These are phyloP conservation scores for Choristoneura rosaceana DNA, from an alignment of 2,888 invertebrate species.

Conservation along the genomic window DNA sequence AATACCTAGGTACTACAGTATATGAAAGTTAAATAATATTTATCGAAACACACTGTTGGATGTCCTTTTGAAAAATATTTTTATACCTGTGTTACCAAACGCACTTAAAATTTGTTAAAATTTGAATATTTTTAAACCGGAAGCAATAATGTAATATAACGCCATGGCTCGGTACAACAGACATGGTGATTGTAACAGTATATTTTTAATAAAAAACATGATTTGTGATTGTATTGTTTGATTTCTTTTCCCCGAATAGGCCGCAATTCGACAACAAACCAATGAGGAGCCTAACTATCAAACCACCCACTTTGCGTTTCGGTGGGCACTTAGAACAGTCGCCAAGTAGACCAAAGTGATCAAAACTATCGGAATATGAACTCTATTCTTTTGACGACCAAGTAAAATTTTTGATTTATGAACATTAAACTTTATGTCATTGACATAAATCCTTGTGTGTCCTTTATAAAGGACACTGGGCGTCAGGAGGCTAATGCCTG, in stretches of 20 bases:
- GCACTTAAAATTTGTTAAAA: conserved; percentile 40
- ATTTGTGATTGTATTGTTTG: conserved; percentile 6
- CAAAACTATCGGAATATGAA: too few relatives aligned
- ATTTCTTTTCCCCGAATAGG: not conserved
- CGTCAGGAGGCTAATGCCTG: too few relatives aligned
- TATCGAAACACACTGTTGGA: conserved; percentile 36
- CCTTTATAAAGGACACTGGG: too few relatives aligned
- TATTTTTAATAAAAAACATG: conserved; percentile 41
- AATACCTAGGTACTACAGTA: conserved; percentile 7
- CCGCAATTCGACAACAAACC: not conserved
- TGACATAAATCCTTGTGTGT: too few relatives aligned
- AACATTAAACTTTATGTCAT: too few relatives aligned
- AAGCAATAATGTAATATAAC: conserved; percentile 39
- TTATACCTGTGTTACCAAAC: conserved; percentile 40
- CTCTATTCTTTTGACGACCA: too few relatives aligned
- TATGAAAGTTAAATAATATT: conserved; percentile 39
- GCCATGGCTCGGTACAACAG: conserved; percentile 12
- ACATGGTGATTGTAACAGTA: conserved; percentile 39
- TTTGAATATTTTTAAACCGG: conserved; percentile 36
- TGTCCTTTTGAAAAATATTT: conserved; percentile 39
- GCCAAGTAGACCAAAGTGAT: not conserved
- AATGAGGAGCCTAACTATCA: not conserved
- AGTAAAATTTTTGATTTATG: too few relatives aligned
- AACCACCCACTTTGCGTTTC: too few relatives aligned
- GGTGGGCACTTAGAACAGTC: not conserved